Evolutionary conservation across 2,797 vertebrate genomes (phyloP), one percentile per base, ranked within the genome.

Genomic region (Gymnothorax reevesii): DNA sequence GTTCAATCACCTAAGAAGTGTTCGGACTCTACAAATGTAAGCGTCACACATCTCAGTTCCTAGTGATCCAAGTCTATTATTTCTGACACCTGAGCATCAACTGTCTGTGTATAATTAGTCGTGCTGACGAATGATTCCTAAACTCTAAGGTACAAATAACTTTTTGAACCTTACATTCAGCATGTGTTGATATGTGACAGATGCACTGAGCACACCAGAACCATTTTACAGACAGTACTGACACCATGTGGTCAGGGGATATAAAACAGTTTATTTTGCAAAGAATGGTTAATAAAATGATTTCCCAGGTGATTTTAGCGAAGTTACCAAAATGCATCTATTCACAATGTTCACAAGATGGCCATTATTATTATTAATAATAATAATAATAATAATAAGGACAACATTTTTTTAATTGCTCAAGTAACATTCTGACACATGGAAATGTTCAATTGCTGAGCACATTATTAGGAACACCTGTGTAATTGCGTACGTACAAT

Each of bases 241-340:
- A 57, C 92, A 89, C 87, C 93, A 88, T 66, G 90, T 92, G 94
- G 92, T 0, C 0, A 25, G 8, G 0, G 0, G 57, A 5, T 83
- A 88, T 73, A 84, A 60, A 22, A 80, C 12, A 10, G 77, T 8
- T 55, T 22, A 22, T 17, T n/a, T 66, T 66, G 8, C n/a, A 55
- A 80, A 54, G 20, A 52, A 73, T 8, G 7, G 22, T 27, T 7
- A 69, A n/a, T 7, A 4, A 22, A 69, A 69, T 7, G 7, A n/a
- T 22, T 25, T 25, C 64, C 64, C 25, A 25, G 64, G 22, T 7
- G 9, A n/a, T 69, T 69, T 69, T 69, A n/a, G 10, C 22, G 25
- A 69, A 69, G 22, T n/a, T 25, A n/a, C 64, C 7, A 22, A 9
- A 42, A 42, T 42, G 33, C 33, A 42, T 42, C 33, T n/a, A n/a